phyloP scores from a whole-genome alignment of 2,113 vertebrate species.

The Crotalus viridis region DNA sequence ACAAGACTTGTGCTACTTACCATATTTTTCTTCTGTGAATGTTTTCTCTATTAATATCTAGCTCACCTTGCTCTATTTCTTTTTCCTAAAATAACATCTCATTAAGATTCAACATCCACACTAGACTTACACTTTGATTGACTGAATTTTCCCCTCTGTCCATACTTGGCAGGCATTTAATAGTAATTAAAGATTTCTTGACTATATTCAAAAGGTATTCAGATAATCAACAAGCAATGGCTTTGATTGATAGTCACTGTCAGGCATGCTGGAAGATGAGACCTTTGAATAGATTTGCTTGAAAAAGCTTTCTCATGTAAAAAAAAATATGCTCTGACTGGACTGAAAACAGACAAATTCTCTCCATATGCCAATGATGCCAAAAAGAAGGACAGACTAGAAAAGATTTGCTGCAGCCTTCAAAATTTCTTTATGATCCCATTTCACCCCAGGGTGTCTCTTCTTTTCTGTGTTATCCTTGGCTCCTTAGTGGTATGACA shows the following conservation, averaged over 20 bases:
- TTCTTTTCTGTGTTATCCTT: slow-evolving; percentile 59
- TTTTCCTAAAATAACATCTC: slow-evolving; percentile 41
- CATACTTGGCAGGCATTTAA: slow-evolving; percentile 64
- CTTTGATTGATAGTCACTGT: slow-evolving; percentile 68
- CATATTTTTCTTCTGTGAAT: not conserved
- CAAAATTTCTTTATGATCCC: slow-evolving; percentile 52
- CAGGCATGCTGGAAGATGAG: slow-evolving; percentile 54
- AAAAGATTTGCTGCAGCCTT: slow-evolving; percentile 56
- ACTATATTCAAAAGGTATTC: slow-evolving; percentile 53
- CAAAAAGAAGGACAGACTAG: slow-evolving; percentile 48
- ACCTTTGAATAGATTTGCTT: slow-evolving; percentile 55
- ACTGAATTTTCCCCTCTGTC: slow-evolving; percentile 30
- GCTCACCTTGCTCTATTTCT: slow-evolving; percentile 41
- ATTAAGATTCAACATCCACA: slow-evolving; percentile 59
- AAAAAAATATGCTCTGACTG: slow-evolving; percentile 45
- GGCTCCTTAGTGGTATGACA: slow-evolving; percentile 51
- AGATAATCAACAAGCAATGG: slow-evolving; percentile 63
- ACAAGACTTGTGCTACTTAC: not conserved
- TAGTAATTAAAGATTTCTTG: slow-evolving; percentile 67
- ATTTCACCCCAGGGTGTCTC: slow-evolving; percentile 46
- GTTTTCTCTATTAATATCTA: slow-evolving; percentile 22
- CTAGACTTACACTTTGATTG: slow-evolving; percentile 46
- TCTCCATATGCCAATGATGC: slow-evolving; percentile 51
- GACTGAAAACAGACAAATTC: slow-evolving; percentile 46
- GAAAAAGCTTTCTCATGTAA: slow-evolving; percentile 38